Evolutionary conservation across 2,113 vertebrate genomes (phyloP).

Genomic region (Panurus biarmicus): DNA sequence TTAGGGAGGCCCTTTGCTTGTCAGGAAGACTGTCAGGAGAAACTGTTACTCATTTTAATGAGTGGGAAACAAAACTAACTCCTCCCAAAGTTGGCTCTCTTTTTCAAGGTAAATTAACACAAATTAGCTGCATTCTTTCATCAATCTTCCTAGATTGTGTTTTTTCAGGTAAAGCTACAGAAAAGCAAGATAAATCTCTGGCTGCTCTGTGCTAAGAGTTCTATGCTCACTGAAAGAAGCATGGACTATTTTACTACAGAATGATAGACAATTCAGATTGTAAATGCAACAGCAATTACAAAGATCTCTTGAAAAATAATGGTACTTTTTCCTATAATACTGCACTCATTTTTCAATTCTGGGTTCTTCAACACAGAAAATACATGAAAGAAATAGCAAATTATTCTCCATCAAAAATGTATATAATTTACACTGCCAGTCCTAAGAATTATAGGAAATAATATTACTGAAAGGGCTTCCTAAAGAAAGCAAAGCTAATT

Average conservation of each 20-base stretch:
- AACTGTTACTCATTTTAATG: conserved; percentile 38
- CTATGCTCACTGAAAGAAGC: not conserved
- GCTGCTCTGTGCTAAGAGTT: not conserved
- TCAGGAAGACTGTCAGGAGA: conserved; percentile 11
- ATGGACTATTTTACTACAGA: not conserved
- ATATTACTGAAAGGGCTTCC: not conserved
- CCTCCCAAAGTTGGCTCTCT: not conserved
- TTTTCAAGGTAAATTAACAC: not conserved
- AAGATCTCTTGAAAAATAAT: not conserved
- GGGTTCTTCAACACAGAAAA: not conserved
- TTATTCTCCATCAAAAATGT: not conserved
- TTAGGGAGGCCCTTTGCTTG: conserved; percentile 12
- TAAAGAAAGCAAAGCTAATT: not conserved
- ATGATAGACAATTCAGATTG: not conserved
- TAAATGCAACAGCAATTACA: not conserved
- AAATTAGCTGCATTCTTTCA: conserved; percentile 15
- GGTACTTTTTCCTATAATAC: not conserved
- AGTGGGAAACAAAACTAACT: conserved; percentile 10
- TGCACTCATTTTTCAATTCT: not conserved
- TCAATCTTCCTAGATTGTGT: not conserved
- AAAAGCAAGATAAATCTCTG: not conserved
- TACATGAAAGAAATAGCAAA: not conserved
- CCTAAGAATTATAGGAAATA: not conserved
- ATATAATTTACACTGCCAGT: not conserved
- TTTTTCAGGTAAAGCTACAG: not conserved